Base-by-base conservation (phyloP, 2,797 vertebrate species). In the Esox masquinongy region DNA sequence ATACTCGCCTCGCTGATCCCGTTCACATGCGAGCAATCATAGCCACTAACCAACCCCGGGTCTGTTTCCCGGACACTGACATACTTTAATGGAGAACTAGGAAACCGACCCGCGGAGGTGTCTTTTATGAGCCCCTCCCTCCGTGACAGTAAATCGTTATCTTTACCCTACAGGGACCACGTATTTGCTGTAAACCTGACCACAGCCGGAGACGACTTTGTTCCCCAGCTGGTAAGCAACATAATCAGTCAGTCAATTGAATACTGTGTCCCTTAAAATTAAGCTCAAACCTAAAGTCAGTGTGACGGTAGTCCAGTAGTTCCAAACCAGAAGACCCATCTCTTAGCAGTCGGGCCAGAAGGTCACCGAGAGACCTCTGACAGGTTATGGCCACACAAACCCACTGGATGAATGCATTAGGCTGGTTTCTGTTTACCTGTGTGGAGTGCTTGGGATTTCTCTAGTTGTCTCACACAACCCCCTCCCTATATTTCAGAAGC, bases 171-270 rank as follows among this genome's bases (percentile, higher is more conserved):
- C 87, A 98, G 97, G 91, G 97, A 99, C 91, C 97, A 98, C 84
- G 97, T 99, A 90, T 99, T 98, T 78, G 96, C 96, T 0, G 95
- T 99, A 74, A 98, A 97, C 83, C 94, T 99, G 87, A 96, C 95
- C 51, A 95, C 94, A 49, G 91, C 95, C 59, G 92, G 93, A 9
- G 93, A 96, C 80, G 91, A 94, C 88, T 93, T 99, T 36, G 86
- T 91, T 53, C 96, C 96, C 50, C 97, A 93, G 88, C 95, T 94
- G 95, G 97, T 98, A 90, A 95, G 94, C 77, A 76, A 66, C 31
- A 24, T 53, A 9, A 43, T 47, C 24, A 26, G 17, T 14, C 22
- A 86, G 1, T 1, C 6, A 3, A 56, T 50, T 7, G 50, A 12
- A 70, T 0, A 5, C n/a, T 24, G 14, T 19, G 24, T 4, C 29